These are phyloP conservation scores for Empis livida DNA, from an alignment of 2,888 invertebrate genomes.

Conservation along the genomic window DNA sequence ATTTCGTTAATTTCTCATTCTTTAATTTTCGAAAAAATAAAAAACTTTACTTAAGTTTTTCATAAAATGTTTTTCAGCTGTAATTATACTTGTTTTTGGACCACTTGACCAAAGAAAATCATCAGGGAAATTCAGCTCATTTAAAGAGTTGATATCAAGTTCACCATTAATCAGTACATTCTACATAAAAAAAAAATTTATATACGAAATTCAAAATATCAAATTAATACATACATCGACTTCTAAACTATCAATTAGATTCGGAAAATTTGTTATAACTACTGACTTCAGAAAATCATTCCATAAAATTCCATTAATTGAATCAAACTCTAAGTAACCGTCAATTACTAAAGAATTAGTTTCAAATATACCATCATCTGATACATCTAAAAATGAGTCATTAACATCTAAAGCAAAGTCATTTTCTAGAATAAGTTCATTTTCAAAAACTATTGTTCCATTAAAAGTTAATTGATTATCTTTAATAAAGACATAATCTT, in stretches of 20 bases:
- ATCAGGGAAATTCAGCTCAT: conserved; percentile 39
- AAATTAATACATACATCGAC: conserved; percentile 36
- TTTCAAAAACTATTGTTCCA: conserved; percentile 21
- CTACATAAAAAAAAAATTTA: conserved; percentile 25
- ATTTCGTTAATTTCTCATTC: neutral
- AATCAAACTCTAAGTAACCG: conserved; percentile 24
- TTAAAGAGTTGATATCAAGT: conserved; percentile 32
- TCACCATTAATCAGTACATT: conserved; percentile 29
- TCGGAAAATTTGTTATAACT: conserved; percentile 34
- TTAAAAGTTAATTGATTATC: conserved; percentile 20
- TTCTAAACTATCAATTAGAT: conserved; percentile 30
- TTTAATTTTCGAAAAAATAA: no score
- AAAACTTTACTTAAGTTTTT: conserved; percentile 24
- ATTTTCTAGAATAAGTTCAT: conserved; percentile 17
- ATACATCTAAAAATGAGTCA: conserved; percentile 10
- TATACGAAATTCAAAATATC: conserved; percentile 21
- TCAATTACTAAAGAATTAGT: conserved; percentile 13
- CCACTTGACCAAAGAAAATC: conserved; percentile 37
- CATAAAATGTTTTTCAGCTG: conserved; percentile 38
- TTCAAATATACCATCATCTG: neutral
- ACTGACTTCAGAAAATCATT: conserved; percentile 32
- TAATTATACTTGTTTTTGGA: conserved; percentile 26
- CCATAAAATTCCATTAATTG: conserved; percentile 40
- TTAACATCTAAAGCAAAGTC: conserved; percentile 8
- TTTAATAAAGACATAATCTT: conserved; percentile 21